Evolutionary conservation across 2,797 vertebrate species (phyloP).

Genomic region (Phylloscopus collybita): DNA sequence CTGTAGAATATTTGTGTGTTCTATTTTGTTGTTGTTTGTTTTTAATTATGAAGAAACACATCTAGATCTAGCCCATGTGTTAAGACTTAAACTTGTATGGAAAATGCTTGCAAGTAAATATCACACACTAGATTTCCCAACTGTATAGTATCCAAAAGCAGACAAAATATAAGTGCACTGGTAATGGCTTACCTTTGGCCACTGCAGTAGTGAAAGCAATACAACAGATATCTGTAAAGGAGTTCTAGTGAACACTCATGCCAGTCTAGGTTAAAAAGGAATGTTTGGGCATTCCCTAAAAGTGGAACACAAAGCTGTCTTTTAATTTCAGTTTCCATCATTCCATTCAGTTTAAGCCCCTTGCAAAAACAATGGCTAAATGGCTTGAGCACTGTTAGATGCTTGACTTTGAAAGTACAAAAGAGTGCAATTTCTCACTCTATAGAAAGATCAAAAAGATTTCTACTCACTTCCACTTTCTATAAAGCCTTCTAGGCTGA

Average conservation of each 20-base stretch:
- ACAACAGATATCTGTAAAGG: not conserved
- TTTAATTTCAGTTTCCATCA: not conserved
- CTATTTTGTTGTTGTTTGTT: not conserved
- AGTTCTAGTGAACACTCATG: not conserved
- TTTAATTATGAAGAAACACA: not conserved
- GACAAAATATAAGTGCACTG: not conserved
- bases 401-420: constrained; percentile 28
- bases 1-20: not conserved
- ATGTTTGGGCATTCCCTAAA: not conserved
- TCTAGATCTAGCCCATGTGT: not conserved
- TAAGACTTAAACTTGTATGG: not conserved
- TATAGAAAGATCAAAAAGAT: constrained; percentile 46
- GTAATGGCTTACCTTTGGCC: not conserved
- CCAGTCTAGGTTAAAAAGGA: not conserved
- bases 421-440: constrained; percentile 24
- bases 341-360: not conserved
- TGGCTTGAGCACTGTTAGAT: not conserved
- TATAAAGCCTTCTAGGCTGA: not conserved
- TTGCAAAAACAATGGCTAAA: constrained; percentile 26
- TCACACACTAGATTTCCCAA: not conserved
- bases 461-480: constrained; percentile 39
- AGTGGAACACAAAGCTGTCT: not conserved
- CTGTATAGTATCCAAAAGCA: not conserved
- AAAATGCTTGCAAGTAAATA: not conserved
- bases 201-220: not conserved